Percentiles rank a stretch among this genome's conserved stretches.
Evolutionary conservation across 2,113 vertebrate genomes (phyloP).

Genomic region (Saccopteryx bilineata): DNA sequence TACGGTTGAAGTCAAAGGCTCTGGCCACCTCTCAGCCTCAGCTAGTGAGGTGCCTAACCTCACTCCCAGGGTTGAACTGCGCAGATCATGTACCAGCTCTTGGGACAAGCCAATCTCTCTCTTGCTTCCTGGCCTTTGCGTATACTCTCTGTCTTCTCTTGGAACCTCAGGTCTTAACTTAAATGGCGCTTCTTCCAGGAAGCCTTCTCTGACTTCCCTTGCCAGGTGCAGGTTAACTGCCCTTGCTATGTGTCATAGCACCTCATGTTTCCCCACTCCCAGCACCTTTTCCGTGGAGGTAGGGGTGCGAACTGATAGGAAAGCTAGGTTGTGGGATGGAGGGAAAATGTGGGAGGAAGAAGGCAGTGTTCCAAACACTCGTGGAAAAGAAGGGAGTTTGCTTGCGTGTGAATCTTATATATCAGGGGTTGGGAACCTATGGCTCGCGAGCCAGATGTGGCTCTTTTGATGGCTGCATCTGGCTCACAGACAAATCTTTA

Average conservation of each 20-base stretch:
- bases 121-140: neutral
- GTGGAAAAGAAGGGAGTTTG: neutral
- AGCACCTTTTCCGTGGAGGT: neutral
- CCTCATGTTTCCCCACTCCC: neutral
- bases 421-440: too few species aligned
- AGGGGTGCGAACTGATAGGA: neutral
- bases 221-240: neutral
- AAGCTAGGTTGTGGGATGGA: neutral
- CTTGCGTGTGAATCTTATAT: neutral
- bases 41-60: neutral
- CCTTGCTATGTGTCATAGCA: neutral
- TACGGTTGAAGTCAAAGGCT: neutral
- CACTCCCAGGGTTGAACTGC: accelerated
- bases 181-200: neutral
- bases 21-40: neutral
- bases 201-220: neutral
- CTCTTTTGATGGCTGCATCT: too few species aligned
- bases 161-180: neutral
- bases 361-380: neutral
- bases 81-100: neutral
- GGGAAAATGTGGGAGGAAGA: neutral
- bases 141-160: neutral
- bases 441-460: too few species aligned
- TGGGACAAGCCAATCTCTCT: neutral
- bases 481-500: too few species aligned